Conservation (phyloP, 2,797 vertebrate species). For the Momotus momota region DNA sequence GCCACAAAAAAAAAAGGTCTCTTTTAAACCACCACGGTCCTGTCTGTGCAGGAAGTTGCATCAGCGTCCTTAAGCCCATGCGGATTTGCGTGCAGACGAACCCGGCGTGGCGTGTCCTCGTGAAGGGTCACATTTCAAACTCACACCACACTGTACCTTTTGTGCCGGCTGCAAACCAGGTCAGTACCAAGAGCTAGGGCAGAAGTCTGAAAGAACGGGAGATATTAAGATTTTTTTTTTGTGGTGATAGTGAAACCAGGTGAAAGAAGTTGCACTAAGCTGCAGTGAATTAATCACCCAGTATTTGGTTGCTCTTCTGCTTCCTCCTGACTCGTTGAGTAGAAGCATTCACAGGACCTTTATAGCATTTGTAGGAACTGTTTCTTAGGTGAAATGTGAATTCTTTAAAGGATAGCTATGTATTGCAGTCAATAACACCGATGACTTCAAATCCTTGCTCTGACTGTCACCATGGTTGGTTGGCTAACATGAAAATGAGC, state of each 20-base stretch:
- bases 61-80: neutral
- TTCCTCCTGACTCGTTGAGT: neutral
- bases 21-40: neutral
- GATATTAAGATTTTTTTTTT: neutral
- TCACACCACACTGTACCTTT: neutral
- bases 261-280: neutral
- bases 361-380: neutral
- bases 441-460: neutral
- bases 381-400: neutral
- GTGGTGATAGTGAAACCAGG: neutral
- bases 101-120: rapidly evolving
- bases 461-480: rapidly evolving
- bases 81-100: neutral
- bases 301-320: neutral
- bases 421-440: neutral
- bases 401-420: neutral
- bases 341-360: neutral
- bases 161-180: neutral
- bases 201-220: neutral
- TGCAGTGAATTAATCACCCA: rapidly evolving
- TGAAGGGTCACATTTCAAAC: neutral
- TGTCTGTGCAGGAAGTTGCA: neutral
- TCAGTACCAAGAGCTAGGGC: neutral
- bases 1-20: neutral
- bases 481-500: neutral